Evolutionary conservation across 2,113 vertebrate genomes (phyloP).

Genomic region (Actenoides lindsayi): DNA sequence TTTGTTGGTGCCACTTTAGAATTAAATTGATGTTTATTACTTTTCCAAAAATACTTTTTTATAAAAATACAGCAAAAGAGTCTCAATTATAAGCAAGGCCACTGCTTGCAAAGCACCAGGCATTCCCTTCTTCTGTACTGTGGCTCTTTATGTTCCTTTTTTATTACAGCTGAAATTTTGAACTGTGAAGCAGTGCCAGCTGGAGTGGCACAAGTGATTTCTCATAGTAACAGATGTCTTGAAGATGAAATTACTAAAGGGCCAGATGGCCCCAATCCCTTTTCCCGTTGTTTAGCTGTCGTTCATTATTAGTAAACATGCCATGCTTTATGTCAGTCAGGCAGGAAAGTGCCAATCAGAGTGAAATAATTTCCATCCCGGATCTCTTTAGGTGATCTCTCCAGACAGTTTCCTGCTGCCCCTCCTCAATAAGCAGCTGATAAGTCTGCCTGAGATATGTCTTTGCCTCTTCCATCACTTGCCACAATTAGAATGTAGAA

Average conservation of each 20-base stretch:
- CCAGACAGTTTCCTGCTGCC: neutral
- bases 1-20: neutral
- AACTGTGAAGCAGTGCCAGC: constrained; percentile 40
- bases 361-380: neutral
- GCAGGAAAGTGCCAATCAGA: constrained; percentile 23
- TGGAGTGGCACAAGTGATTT: constrained; percentile 50
- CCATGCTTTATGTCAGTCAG: neutral
- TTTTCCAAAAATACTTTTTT: neutral
- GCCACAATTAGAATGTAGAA: neutral
- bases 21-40: neutral
- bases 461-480: neutral
- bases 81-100: neutral
- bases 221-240: constrained; percentile 51
- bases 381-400: neutral
- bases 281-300: neutral
- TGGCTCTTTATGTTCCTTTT: neutral
- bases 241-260: constrained; percentile 6
- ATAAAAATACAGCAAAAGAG: neutral
- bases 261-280: constrained; percentile 54
- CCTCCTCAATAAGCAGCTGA: neutral
- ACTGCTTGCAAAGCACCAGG: neutral
- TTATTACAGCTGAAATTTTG: neutral
- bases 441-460: neutral
- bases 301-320: constrained; percentile 28
- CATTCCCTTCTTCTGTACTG: neutral